Percentiles rank a stretch among this genome's conserved stretches.
Conservation (phyloP, 2,113 vertebrate genomes). For the Crotalus horridus region DNA sequence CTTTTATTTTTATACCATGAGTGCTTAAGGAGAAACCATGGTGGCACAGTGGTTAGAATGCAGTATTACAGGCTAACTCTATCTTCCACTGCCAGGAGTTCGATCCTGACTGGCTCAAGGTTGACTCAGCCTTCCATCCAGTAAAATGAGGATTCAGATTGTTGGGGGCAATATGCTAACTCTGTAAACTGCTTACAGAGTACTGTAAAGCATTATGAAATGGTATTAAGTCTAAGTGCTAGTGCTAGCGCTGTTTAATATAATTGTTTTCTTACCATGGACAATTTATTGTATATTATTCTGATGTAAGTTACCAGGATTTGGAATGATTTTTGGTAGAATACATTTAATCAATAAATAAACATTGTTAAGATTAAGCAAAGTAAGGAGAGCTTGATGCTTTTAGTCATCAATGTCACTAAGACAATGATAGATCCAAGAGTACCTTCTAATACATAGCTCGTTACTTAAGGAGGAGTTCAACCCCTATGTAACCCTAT, state of each 20-base stretch:
- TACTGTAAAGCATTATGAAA: not conserved
- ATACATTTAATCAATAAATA: not conserved
- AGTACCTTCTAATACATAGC: not conserved
- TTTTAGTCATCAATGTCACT: not conserved
- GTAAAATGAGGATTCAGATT: not conserved
- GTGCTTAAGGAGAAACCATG: not conserved
- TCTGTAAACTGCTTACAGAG: not conserved
- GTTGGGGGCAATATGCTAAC: not conserved
- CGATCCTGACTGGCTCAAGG: not conserved
- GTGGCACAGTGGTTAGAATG: not conserved
- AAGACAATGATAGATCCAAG: not conserved
- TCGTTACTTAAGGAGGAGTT: not conserved
- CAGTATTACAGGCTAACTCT: not conserved
- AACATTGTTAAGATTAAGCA: not conserved
- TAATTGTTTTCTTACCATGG: not conserved
- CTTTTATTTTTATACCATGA: not conserved
- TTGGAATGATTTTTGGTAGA: not conserved
- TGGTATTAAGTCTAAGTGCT: not conserved
- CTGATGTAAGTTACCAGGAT: not conserved
- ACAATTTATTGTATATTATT: not conserved
- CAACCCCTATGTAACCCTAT: not conserved
- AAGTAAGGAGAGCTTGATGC: not conserved
- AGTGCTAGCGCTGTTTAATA: not conserved
- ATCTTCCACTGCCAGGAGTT: not conserved
- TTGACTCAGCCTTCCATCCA: not conserved